Base-by-base conservation (phyloP, 1,140 invertebrate genomes). In the Anagrus nilaparvatae region DNA sequence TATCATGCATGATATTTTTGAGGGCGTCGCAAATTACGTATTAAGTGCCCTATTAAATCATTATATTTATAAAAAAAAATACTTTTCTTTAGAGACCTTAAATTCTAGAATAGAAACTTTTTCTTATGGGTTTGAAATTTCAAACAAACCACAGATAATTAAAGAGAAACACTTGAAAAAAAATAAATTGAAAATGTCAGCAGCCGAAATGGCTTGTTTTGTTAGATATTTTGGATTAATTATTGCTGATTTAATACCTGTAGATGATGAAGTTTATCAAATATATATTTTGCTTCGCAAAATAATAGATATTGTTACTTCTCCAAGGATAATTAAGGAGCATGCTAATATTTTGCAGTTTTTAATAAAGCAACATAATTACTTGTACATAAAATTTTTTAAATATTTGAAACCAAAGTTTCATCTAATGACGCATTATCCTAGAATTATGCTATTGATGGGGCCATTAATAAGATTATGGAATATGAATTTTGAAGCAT, bases 141-240 rank as follows among this genome's bases (percentile, higher is more conserved):
- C 24, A 34, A 44, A 50, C 30, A 32, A 38, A 34, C 45, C 44
- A 1, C 40, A 32, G 24, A 30, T 33, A 32, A 20, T 42, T 14
- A 40, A 13, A 18, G n/a, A n/a, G n/a, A n/a, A n/a, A n/a, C n/a
- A n/a, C n/a, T 42, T 39, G 23, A 44, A 32, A 9, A n/a, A 39
- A 19, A 31, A 29, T 39, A 20, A 45, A n/a, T 33, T 8, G 5
- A 33, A 16, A 17, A 19, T 19, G 18, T 18, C 31, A 14, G 8
- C 31, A 33, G 8, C 16, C 3, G 31, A 33, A 17, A 33, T 33
- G 31, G 5, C 18, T 9, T 33, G 31, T 17, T 12, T 33, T 16
- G 16, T 17, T 6, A 3, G 31, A 17, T 33, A 33, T 19, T 33
- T 33, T 18, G 31, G 31, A 7, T 16, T 33, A 19, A 33, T 33